A percentile compares a stretch with the other conserved stretches of the same genome.
phyloP scores from a whole-genome alignment of 2,797 vertebrate genomes.

The Peromyscus aztecus region DNA sequence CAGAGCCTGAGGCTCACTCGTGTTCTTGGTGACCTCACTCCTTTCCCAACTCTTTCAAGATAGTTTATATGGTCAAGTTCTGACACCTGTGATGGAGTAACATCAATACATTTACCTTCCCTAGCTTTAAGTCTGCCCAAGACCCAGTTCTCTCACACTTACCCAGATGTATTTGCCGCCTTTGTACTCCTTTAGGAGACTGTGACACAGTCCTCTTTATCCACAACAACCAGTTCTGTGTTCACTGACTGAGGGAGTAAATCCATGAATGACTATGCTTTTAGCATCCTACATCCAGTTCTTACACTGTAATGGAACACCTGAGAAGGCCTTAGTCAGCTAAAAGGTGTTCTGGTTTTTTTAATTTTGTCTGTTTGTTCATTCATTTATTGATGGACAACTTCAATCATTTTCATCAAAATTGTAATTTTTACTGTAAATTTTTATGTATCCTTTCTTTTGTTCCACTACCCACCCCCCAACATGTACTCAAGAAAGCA shows the following conservation, averaged over 20 bases:
- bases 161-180: neutral
- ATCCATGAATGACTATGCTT: neutral
- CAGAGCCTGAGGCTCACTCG: neutral
- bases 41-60: neutral
- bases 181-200: conserved; percentile 6
- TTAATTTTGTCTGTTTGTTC: neutral
- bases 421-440: conserved; percentile 10
- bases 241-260: neutral
- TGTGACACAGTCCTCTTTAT: neutral
- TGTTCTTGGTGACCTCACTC: neutral
- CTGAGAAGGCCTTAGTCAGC: neutral
- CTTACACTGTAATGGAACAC: neutral
- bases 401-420: conserved; percentile 37
- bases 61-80: conserved; percentile 43
- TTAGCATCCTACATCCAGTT: neutral
- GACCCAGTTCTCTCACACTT: neutral
- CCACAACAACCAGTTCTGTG: neutral
- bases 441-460: neutral
- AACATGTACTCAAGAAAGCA: conserved; percentile 1
- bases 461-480: neutral
- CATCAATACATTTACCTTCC: neutral
- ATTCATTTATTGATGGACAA: neutral
- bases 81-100: conserved; percentile 5
- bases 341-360: neutral
- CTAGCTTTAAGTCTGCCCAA: neutral